phyloP scores from a whole-genome alignment of 2,113 vertebrate genomes.

The Centropus unirufus region DNA sequence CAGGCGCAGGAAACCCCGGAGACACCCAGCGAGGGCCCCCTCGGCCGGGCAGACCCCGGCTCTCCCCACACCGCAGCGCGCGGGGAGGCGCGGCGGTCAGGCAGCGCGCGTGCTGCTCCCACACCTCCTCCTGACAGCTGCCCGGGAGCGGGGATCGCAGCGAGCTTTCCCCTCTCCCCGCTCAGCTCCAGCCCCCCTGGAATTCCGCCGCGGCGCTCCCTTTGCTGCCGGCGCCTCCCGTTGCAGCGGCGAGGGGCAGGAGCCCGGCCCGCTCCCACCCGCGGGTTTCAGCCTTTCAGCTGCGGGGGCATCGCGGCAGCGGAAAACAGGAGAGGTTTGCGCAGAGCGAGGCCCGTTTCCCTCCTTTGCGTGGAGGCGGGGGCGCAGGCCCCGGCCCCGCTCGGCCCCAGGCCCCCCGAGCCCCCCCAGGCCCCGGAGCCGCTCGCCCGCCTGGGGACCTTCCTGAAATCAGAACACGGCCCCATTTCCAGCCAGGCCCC shows the following conservation, averaged over 20 bases:
- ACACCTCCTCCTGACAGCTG: constrained; percentile 47
- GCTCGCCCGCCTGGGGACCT: constrained; percentile 17
- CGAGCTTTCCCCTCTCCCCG: constrained; percentile 12
- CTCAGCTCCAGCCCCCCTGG: background rate
- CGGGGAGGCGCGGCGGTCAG: too few relatives aligned
- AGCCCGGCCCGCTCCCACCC: too few relatives aligned
- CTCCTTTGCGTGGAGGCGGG: too few relatives aligned
- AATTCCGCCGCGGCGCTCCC: background rate
- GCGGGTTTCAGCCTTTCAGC: background rate
- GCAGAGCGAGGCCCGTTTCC: too few relatives aligned
- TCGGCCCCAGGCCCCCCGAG: too few relatives aligned
- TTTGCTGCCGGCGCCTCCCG: background rate
- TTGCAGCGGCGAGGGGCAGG: background rate
- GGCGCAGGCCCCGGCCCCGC: too few relatives aligned
- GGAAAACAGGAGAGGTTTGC: too few relatives aligned
- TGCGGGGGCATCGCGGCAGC: too few relatives aligned
- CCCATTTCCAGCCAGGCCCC: constrained; percentile 49
- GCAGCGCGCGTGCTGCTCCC: too few relatives aligned
- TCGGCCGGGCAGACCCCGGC: background rate
- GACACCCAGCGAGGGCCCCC: background rate
- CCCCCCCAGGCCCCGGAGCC: background rate
- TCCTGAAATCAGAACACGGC: constrained; percentile 50
- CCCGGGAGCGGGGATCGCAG: constrained; percentile 11
- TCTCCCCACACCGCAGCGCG: too few relatives aligned
- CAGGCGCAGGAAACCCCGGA: background rate